Evolutionary conservation across 2,888 invertebrate genomes (phyloP), one percentile per base, ranked within the genome.

Genomic region (Lissonota sp.): DNA sequence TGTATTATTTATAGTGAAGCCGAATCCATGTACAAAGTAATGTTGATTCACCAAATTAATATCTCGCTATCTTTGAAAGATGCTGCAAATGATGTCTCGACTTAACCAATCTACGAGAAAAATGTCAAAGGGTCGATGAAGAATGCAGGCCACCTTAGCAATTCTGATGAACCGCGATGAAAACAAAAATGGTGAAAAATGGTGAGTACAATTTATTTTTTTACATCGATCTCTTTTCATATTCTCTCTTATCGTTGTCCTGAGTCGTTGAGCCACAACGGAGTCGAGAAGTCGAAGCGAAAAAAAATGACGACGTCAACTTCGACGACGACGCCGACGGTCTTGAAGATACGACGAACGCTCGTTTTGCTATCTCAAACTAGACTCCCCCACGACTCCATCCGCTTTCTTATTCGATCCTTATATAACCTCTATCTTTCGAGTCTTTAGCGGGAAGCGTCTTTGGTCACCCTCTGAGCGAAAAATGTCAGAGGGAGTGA

Each of bases 401-500:
- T 64, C 64, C 73, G 72, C 26, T 76, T 40, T 72, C 57, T 73
- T 46, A 51, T 55, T 49, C 72, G 53, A 73, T 62, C 46, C 73
- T 58, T 26, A 62, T 60, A 73, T 51, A 57, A 60, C 42, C 26
- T 44, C 53, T 71, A 16, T 49, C 60, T 70, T 42, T 55, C 16
- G 63, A 8, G 39, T 58, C 44, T 70, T 78, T 39, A 62, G 51
- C 67, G n/a, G 46, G 40, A 76, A 64, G 46, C 44, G 16, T 42
- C 16, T 37, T 63, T 55, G 49, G 42, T 39, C 14, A 37, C 60
- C 53, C 44, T 40, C 66, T 6, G 16, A 74, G 16, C 12, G 71
- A 40, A 16, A 44, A 37, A 10, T 4, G 58, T 40, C 39, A 46
- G 39, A 42, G 58, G 44, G 42, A 4, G 58, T 58, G 64, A 66